These are phyloP conservation scores for Ciona savignyi DNA, from an alignment of 23 tunicate genomes.

Conservation along the genomic window DNA sequence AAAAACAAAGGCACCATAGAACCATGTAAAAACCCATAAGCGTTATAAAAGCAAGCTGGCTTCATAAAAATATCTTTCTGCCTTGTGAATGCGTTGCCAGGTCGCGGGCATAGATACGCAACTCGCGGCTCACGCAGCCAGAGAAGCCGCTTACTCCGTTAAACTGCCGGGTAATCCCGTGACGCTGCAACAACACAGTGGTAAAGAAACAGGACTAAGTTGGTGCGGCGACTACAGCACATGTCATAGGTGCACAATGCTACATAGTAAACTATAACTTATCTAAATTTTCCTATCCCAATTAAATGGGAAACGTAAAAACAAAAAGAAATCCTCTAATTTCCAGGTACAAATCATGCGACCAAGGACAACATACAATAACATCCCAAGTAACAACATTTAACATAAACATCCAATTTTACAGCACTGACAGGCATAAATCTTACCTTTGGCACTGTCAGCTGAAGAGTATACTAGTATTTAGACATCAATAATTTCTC, in stretches of 20 bases:
- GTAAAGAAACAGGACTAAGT: no score
- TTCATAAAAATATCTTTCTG: slow-evolving; percentile 20
- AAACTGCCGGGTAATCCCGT: slow-evolving; percentile 12
- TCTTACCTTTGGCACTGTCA: not conserved
- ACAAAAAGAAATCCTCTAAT: no score
- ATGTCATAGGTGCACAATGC: no score
- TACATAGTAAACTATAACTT: no score
- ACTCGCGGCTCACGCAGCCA: slow-evolving; percentile 30
- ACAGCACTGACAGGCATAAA: not conserved
- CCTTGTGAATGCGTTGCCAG: slow-evolving; percentile 28
- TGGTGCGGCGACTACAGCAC: no score
- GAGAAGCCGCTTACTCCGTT: slow-evolving; percentile 27
- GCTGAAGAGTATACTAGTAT: not conserved
- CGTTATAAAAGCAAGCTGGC: not conserved
- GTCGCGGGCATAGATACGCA: slow-evolving; percentile 28
- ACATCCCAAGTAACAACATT: no score
- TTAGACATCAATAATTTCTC: no score
- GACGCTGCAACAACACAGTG: slow-evolving; percentile 37
- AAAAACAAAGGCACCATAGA: not conserved
- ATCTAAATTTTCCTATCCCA: no score
- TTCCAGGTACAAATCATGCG: no score
- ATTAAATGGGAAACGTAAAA: no score
- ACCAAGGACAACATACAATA: no score
- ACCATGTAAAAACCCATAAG: not conserved
- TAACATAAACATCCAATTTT: no score